These are phyloP conservation scores for Helobdella robusta DNA, from an alignment of 2,888 invertebrate genomes.

Conservation along the genomic window DNA sequence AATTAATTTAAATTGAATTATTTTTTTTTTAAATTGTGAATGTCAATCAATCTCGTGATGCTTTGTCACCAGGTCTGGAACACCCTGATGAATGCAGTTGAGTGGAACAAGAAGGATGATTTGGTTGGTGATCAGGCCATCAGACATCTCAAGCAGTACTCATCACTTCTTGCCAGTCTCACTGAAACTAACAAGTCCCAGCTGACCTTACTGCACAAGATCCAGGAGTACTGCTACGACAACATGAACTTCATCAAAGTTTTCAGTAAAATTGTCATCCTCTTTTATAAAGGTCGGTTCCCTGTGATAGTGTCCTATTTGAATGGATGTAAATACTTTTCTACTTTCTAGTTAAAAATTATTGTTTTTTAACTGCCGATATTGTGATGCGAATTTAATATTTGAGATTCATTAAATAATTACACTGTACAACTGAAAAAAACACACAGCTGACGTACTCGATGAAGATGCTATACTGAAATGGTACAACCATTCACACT, in stretches of 20 bases:
- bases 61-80: constrained; percentile 95
- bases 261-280: constrained; percentile 89
- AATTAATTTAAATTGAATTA: too few species aligned
- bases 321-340: too few species aligned
- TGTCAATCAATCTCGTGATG: too few species aligned
- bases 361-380: too few species aligned
- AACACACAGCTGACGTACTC: constrained; percentile 67
- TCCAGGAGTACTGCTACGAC: constrained; percentile 95
- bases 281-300: constrained; percentile 77
- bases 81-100: constrained; percentile 84
- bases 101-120: constrained; percentile 98
- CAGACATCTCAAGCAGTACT: constrained; percentile 62
- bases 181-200: constrained; percentile 76
- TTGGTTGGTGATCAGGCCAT: constrained; percentile 83
- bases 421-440: neutral
- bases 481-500: constrained; percentile 90
- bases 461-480: constrained; percentile 88
- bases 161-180: constrained; percentile 75
- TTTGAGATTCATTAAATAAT: too few species aligned
- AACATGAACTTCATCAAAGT: constrained; percentile 98
- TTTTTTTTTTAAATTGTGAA: too few species aligned
- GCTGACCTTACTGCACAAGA: constrained; percentile 67
- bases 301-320: too few species aligned
- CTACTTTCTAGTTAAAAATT: too few species aligned
- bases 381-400: too few species aligned